phyloP scores from a whole-genome alignment of 2,797 vertebrate genomes.

The Champsocephalus gunnari region DNA sequence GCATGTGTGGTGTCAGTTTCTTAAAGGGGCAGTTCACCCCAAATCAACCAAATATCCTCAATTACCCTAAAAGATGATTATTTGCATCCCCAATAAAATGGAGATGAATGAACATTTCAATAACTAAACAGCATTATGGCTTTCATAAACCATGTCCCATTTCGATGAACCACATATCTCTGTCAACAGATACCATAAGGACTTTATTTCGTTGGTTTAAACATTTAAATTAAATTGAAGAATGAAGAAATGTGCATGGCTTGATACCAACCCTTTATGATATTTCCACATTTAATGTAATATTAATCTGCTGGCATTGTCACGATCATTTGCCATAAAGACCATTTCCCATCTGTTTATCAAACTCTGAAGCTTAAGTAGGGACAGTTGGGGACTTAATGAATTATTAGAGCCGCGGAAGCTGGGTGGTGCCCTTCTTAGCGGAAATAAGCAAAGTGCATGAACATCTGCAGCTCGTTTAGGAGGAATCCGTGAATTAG shows the following conservation, averaged over 20 bases:
- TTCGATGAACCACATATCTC: no score
- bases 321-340: background rate
- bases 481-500: background rate
- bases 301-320: slow-evolving; percentile 12
- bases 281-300: slow-evolving; percentile 10
- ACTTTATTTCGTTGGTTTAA: background rate
- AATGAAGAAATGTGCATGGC: background rate
- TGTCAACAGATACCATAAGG: background rate
- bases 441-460: slow-evolving; percentile 24
- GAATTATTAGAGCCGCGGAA: slow-evolving; percentile 41
- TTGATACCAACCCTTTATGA: background rate
- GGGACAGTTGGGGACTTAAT: slow-evolving; percentile 9
- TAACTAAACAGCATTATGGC: background rate
- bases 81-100: background rate
- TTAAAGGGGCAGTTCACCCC: background rate
- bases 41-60: no score
- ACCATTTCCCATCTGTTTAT: slow-evolving; percentile 12
- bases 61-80: no score
- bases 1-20: background rate
- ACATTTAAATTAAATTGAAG: background rate
- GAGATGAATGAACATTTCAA: background rate
- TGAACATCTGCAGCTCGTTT: slow-evolving; percentile 11
- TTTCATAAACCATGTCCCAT: background rate
- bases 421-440: slow-evolving; percentile 8
- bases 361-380: slow-evolving; percentile 21